These are phyloP conservation scores for Gryon sp. DNA, from an alignment of 1,140 invertebrate species.

Conservation along the genomic window DNA sequence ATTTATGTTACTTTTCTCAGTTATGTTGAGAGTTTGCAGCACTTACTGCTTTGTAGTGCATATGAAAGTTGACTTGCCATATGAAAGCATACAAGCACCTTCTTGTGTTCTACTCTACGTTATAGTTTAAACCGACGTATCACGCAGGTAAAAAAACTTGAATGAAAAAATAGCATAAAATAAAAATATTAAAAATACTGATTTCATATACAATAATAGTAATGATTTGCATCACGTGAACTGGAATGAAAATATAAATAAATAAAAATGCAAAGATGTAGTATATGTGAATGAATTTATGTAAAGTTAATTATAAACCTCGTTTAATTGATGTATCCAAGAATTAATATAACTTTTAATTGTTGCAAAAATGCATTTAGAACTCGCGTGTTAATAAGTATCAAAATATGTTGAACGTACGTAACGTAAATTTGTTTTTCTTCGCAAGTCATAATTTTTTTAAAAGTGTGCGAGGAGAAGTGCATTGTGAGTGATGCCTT, in stretches of 20 bases:
- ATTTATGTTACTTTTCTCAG: conserved; percentile 62
- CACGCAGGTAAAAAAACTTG: conserved; percentile 45
- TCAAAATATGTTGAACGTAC: conserved; percentile 22
- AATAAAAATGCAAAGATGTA: no score
- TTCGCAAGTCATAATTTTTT: conserved; percentile 30
- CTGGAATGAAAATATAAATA: neutral
- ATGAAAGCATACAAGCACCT: conserved; percentile 58
- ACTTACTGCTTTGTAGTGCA: conserved; percentile 65
- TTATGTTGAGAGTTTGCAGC: conserved; percentile 68
- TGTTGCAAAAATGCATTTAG: no score
- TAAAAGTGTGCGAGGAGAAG: conserved; percentile 13
- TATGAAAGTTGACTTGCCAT: conserved; percentile 66
- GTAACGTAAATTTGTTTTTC: conserved; percentile 16
- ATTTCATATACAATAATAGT: conserved; percentile 12
- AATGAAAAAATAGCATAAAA: conserved; percentile 39
- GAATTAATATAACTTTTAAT: no score
- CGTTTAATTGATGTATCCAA: no score
- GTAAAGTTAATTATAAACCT: no score
- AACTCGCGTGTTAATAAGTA: conserved; percentile 8
- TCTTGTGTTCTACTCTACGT: conserved; percentile 56
- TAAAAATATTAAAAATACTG: conserved; percentile 4
- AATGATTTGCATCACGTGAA: neutral
- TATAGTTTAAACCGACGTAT: conserved; percentile 68
- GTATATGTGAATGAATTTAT: no score
- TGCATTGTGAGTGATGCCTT: conserved; percentile 40